phyloP scores from a whole-genome alignment of 2,888 invertebrate genomes.

The Drosophila infuscata region DNA sequence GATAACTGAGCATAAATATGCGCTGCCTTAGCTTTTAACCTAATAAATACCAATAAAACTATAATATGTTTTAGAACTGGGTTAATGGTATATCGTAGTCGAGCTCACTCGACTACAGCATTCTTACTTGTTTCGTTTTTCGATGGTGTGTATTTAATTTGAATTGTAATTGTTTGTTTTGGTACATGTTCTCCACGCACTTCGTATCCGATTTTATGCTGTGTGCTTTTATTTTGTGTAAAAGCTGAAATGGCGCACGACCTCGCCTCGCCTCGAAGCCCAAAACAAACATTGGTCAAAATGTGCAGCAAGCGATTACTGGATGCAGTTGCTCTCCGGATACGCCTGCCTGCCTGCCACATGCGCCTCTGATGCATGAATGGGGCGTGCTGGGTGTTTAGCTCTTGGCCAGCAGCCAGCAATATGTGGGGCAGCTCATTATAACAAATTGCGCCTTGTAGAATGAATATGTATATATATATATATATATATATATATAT shows the following conservation, averaged over 20 bases:
- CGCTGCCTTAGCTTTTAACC: too few species aligned
- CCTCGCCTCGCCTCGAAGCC: slow-evolving; percentile 36
- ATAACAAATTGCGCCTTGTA: slow-evolving; percentile 18
- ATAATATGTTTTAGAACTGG: too few species aligned
- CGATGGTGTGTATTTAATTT: slow-evolving; percentile 20
- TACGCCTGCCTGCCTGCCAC: slow-evolving; percentile 19
- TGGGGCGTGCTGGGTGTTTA: slow-evolving; percentile 22
- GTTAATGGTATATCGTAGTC: too few species aligned
- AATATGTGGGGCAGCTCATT: slow-evolving; percentile 41
- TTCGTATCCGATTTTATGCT: slow-evolving; percentile 21
- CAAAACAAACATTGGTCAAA: slow-evolving; percentile 16
- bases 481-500: not conserved
- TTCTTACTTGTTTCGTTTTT: too few species aligned
- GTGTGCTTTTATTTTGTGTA: slow-evolving; percentile 12
- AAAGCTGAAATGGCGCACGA: slow-evolving; percentile 50
- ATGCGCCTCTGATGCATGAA: slow-evolving; percentile 27
- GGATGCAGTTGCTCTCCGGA: slow-evolving; percentile 40
- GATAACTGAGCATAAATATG: too few species aligned
- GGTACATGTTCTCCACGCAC: slow-evolving; percentile 25
- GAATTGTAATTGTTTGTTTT: slow-evolving; percentile 28
- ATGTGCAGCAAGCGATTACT: slow-evolving; percentile 15
- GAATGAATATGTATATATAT: not conserved
- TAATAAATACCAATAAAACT: too few species aligned
- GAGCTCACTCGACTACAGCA: too few species aligned
- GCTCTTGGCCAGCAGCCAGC: slow-evolving; percentile 44